phyloP scores from a whole-genome alignment of 1,140 invertebrate species.

The Gryllus bimaculatus region DNA sequence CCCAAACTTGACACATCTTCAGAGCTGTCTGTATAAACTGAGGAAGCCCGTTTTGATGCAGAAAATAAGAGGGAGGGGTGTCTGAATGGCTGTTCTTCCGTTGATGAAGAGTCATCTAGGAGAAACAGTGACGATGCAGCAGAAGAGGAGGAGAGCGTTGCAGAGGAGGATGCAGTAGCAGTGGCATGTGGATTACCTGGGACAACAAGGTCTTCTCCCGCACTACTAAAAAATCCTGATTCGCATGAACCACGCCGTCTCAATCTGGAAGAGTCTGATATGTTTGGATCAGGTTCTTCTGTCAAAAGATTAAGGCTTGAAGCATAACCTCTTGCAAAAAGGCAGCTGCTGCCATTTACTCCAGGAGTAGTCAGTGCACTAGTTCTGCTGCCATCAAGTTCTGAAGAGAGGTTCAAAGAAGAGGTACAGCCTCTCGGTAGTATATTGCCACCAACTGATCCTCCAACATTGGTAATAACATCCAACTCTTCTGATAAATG shows the following conservation, averaged over 20 bases:
- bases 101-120: constrained; percentile 43
- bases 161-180: constrained; percentile 29
- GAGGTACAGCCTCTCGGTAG: not conserved
- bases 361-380: not conserved
- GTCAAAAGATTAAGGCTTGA: constrained; percentile 18
- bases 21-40: constrained; percentile 76
- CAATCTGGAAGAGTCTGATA: constrained; percentile 26
- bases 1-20: constrained; percentile 73
- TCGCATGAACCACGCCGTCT: constrained; percentile 74
- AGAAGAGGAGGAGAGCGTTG: constrained; percentile 43
- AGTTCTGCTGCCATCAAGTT: not conserved
- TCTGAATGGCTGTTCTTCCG: constrained; percentile 43
- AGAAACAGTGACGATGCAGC: constrained; percentile 50
- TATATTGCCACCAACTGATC: not conserved
- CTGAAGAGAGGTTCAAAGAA: not conserved
- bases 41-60: constrained; percentile 55
- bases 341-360: not conserved
- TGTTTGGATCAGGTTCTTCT: not conserved
- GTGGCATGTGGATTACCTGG: constrained; percentile 17
- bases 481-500: not conserved
- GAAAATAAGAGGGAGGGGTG: constrained; percentile 36
- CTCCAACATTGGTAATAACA: not conserved
- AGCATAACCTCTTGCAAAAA: constrained; percentile 14
- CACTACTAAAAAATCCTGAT: constrained; percentile 78
- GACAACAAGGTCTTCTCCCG: constrained; percentile 51